These are phyloP conservation scores for Oeneis ivallda DNA, from an alignment of 2,888 invertebrate species.

Conservation along the genomic window DNA sequence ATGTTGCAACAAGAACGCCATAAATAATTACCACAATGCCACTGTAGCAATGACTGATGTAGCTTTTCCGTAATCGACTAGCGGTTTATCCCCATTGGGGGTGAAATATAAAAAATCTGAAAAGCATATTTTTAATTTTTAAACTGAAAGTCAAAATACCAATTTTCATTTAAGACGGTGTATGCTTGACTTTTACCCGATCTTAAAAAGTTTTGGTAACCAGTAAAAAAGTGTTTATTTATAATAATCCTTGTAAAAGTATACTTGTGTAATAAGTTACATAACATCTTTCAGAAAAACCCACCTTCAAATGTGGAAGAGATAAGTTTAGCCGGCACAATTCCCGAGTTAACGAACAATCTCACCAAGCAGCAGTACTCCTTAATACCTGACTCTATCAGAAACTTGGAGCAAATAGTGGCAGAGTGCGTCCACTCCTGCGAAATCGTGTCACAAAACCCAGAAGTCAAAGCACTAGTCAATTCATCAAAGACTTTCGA, in stretches of 20 bases:
- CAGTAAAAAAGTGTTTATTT: too few relatives aligned
- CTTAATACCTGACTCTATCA: conserved; percentile 64
- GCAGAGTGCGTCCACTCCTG: conserved; percentile 74
- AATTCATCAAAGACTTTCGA: conserved; percentile 66
- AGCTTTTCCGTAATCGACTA: too few relatives aligned
- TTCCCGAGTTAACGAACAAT: conserved; percentile 72
- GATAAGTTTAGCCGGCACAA: conserved; percentile 74
- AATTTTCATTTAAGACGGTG: background rate
- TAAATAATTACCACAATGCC: too few relatives aligned
- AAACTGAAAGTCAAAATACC: too few relatives aligned
- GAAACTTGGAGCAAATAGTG: conserved; percentile 72
- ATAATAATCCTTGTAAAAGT: too few relatives aligned
- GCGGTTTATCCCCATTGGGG: too few relatives aligned
- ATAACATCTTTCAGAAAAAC: conserved; percentile 62
- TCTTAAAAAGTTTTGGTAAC: too few relatives aligned
- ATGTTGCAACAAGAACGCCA: too few relatives aligned
- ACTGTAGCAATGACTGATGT: too few relatives aligned
- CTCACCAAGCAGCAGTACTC: conserved; percentile 61
- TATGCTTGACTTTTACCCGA: background rate
- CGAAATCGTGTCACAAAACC: conserved; percentile 65
- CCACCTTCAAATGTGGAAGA: conserved; percentile 67
- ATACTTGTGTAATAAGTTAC: background rate
- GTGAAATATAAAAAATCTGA: too few relatives aligned
- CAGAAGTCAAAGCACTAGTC: conserved; percentile 62
- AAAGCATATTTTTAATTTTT: too few relatives aligned